These are phyloP conservation scores for Serripes groenlandicus DNA, from an alignment of 2,888 invertebrate species.

Conservation along the genomic window DNA sequence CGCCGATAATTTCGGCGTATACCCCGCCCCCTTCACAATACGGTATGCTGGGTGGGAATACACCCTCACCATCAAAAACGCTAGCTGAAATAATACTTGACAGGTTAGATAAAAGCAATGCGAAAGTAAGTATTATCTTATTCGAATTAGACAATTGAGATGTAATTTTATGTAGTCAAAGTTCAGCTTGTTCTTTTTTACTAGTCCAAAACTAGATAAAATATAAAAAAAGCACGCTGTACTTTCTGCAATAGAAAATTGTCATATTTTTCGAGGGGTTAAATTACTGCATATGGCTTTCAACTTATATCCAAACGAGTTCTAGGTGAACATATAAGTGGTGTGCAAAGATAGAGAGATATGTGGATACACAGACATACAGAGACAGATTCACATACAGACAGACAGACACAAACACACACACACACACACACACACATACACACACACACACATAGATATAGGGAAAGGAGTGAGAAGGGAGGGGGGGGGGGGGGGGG, in stretches of 20 bases:
- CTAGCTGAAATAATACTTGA: constrained; percentile 20
- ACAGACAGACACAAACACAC: neutral
- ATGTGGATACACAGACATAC: too few relatives aligned
- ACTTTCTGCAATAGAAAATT: too few relatives aligned
- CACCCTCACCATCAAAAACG: constrained; percentile 7
- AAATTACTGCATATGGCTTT: too few relatives aligned
- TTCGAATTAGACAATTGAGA: too few relatives aligned
- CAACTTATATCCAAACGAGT: neutral
- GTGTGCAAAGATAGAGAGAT: too few relatives aligned
- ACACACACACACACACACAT: neutral
- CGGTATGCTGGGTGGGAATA: neutral
- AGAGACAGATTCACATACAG: neutral
- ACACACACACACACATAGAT: neutral
- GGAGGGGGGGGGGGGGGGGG: too few relatives aligned
- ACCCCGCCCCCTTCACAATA: constrained; percentile 6
- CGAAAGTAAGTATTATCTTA: constrained; percentile 7
- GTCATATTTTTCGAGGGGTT: too few relatives aligned
- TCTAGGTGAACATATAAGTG: too few relatives aligned
- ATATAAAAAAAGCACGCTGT: too few relatives aligned
- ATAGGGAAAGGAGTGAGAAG: neutral
- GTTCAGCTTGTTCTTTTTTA: too few relatives aligned
- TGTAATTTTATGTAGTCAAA: too few relatives aligned
- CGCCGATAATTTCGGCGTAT: constrained; percentile 3
- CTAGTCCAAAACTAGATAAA: too few relatives aligned
- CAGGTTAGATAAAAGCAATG: neutral